Percentiles rank a stretch among this genome's conserved stretches.
phyloP scores from a whole-genome alignment of 1,140 invertebrate genomes.

The Triops longicaudatus region DNA sequence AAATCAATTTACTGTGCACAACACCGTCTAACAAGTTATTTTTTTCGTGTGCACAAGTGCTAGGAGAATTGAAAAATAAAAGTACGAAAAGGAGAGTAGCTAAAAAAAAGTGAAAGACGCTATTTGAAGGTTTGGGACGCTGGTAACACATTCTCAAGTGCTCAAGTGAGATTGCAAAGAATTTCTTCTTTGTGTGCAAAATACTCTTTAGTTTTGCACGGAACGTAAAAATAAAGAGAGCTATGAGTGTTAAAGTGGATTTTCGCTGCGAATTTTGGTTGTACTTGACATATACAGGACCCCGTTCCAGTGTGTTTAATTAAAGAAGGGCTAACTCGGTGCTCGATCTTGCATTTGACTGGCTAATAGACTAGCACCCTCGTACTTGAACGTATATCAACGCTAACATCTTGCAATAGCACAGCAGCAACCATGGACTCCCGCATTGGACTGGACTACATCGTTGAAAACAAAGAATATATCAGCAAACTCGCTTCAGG shows the following conservation, averaged over 20 bases:
- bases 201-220: neutral
- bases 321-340: no score
- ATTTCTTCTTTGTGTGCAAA: neutral
- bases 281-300: no score
- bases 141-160: neutral
- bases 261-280: no score
- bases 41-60: neutral
- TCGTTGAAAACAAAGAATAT: slow-evolving; percentile 87
- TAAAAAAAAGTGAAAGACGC: neutral
- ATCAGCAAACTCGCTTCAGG: slow-evolving; percentile 76
- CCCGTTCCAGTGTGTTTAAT: no score
- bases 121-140: neutral
- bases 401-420: neutral
- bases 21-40: no score
- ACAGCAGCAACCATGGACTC: slow-evolving; percentile 57
- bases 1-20: no score
- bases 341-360: no score
- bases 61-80: neutral
- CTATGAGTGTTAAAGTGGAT: no score
- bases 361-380: no score
- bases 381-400: no score
- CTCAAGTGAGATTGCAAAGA: neutral
- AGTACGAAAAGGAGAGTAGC: neutral
- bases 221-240: neutral
- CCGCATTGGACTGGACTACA: slow-evolving; percentile 81